Base-by-base conservation (phyloP, 92 coral and sea anemone genomes). In the Blastomussa wellsi region DNA sequence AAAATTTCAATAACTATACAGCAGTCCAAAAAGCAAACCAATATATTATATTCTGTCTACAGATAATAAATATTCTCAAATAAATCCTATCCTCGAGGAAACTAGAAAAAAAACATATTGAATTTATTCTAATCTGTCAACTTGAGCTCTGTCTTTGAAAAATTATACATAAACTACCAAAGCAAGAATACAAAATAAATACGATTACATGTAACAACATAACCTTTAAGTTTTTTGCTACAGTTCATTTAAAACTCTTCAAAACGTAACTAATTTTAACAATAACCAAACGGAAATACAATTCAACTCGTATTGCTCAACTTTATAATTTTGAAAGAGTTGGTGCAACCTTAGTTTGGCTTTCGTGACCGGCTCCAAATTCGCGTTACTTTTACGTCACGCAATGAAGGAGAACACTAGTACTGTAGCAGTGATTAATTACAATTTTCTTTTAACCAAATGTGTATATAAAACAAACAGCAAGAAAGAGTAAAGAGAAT, bases 61-160 rank as follows among this genome's bases (percentile, higher is more conserved):
- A 52, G 35, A 17, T 57, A 74, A 74, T 74, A 83, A 83, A 83
- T 83, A 83, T 7, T 62, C 71, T 83, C 74, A 57, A 73, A 74
- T 74, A 83, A 74, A 74, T 83, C 57, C 73, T 42, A 38, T 74
- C 33, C 20, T 74, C 39, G 13, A 73, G 62, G 22, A 53, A 32
- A 41, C 79, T n/a, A n/a, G 11, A 15, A 41, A 74, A 19, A 57
- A 31, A 49, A 74, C 36, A 60, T 22, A 39, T 38, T 39, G 16
- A 33, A 1, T 60, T 42, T 38, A 60, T 19, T 74, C 62, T 22
- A 29, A 74, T 19, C 42, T 20, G 37, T 35, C n/a, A 31, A 26
- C 69, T 38, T 83, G 72, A 71, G 35, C 52, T 60, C 81, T 59
- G 31, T 7, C 81, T 22, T 31, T 39, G 16, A 5, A 49, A 47